These are phyloP conservation scores for Microhierax caerulescens DNA, from an alignment of 2,797 vertebrate genomes.

Conservation along the genomic window DNA sequence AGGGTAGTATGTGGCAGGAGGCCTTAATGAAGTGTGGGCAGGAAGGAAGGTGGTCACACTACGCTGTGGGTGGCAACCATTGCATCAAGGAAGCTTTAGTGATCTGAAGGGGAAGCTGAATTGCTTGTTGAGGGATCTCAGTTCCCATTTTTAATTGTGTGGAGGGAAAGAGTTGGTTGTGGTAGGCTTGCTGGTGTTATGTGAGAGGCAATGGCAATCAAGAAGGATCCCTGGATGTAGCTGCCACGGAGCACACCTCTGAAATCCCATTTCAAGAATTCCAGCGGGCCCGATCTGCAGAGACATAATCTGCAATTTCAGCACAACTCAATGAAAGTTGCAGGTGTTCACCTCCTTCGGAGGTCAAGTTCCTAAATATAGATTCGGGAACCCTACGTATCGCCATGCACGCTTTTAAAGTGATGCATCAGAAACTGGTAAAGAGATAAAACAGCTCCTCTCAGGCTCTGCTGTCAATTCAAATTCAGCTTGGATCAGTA, in stretches of 20 bases:
- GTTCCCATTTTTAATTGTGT: background rate
- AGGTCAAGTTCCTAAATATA: background rate
- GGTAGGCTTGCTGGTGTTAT: background rate
- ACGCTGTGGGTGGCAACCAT: background rate
- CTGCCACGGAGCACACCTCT: background rate
- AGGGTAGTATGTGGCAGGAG: background rate
- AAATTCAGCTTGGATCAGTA: slow-evolving; percentile 25
- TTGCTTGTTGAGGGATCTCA: slow-evolving; percentile 22
- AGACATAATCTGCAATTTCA: background rate
- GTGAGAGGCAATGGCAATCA: background rate
- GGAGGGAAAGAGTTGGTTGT: background rate
- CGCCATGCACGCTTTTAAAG: background rate
- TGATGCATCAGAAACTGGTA: background rate
- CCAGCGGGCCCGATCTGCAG: background rate
- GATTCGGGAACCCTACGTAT: background rate
- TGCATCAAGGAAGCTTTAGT: slow-evolving; percentile 1
- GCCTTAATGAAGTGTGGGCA: background rate
- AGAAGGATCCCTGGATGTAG: background rate
- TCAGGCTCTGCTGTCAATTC: slow-evolving; percentile 5
- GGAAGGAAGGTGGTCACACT: background rate
- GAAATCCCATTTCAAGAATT: background rate
- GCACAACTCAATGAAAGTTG: background rate
- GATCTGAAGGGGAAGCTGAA: slow-evolving; percentile 18
- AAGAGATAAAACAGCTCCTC: background rate
- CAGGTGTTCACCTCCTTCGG: background rate